Base-by-base conservation (phyloP, 2,113 vertebrate species). In the Python bivittatus region DNA sequence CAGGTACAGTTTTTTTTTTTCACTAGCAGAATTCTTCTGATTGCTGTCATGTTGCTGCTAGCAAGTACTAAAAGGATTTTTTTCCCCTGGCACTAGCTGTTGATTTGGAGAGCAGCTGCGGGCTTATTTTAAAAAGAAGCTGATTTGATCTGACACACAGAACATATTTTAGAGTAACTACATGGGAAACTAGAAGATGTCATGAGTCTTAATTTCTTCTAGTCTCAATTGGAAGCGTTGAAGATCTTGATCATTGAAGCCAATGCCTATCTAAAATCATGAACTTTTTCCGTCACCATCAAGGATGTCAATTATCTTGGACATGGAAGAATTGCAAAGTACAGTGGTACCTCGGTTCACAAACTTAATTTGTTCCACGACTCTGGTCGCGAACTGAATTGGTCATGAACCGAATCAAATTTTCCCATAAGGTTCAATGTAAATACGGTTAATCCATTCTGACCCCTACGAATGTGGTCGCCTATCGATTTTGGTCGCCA, bases 51-150 rank as follows among this genome's bases (percentile, higher is more conserved):
- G 54, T 86, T 93, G n/a, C 0, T 94, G 86, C 89, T 97, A 72
- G 1, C 60, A 91, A 94, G 56, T 54, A 20, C 91, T 89, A 96
- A 94, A 95, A 17, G 60, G 13, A 88, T 44, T 94, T 79, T 22
- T 97, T 94, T 95, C 33, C 89, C 95, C 57, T 90, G 52, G 58
- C 91, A 88, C 86, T 0, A 0, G 60, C 68, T 95, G 87, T 56
- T 87, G 89, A 95, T 9, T 0, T 86, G 94, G 93, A 91, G 91
- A 96, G 91, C 90, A 95, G 92, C 93, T 96, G 38, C 44, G 91
- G 60, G 29, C 89, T 94, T 57, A 93, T 94, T 90, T 86, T 91
- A 93, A 61, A 1, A 15, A 86, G 93, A 93, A 95, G 1, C 29
- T 87, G 60, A 87, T 61, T 86, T 91, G 10, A n/a, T 29, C 60